phyloP scores from a whole-genome alignment of 1,140 invertebrate species.

The Copidosoma floridanum region DNA sequence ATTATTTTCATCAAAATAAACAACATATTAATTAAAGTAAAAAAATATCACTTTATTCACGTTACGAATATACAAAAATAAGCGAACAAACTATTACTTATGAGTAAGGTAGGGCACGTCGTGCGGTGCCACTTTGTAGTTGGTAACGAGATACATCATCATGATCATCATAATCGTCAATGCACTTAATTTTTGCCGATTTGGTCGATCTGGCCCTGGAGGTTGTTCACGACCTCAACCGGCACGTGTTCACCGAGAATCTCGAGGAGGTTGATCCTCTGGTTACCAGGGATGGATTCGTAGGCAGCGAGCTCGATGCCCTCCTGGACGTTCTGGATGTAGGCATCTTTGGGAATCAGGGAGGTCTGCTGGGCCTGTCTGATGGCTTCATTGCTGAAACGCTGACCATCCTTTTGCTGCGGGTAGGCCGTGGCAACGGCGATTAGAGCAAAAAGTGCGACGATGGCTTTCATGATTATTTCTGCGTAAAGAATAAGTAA shows the following conservation, averaged over 20 bases:
- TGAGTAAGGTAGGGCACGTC: background rate
- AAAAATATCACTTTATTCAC: too few relatives aligned
- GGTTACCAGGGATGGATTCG: slow-evolving; percentile 78
- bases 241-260: slow-evolving; percentile 80
- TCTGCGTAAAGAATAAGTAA: too few relatives aligned
- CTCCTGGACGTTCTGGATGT: slow-evolving; percentile 82
- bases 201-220: slow-evolving; percentile 77
- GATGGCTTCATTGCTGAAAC: slow-evolving; percentile 82
- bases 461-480: slow-evolving; percentile 44
- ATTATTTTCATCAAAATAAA: too few relatives aligned
- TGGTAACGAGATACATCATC: too few relatives aligned
- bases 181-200: slow-evolving; percentile 64
- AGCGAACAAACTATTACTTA: slow-evolving; percentile 3
- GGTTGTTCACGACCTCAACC: slow-evolving; percentile 81
- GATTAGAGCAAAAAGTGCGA: slow-evolving; percentile 50
- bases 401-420: slow-evolving; percentile 71
- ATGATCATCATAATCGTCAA: too few relatives aligned
- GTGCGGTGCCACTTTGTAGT: too few relatives aligned
- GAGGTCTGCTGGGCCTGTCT: slow-evolving; percentile 79
- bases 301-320: slow-evolving; percentile 79
- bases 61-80: slow-evolving; percentile 21
- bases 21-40: too few relatives aligned
- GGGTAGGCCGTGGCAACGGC: slow-evolving; percentile 61
- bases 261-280: slow-evolving; percentile 76
- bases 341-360: slow-evolving; percentile 79